These are phyloP conservation scores for Yponomeuta cagnagella DNA, from an alignment of 2,888 invertebrate genomes.

Conservation along the genomic window DNA sequence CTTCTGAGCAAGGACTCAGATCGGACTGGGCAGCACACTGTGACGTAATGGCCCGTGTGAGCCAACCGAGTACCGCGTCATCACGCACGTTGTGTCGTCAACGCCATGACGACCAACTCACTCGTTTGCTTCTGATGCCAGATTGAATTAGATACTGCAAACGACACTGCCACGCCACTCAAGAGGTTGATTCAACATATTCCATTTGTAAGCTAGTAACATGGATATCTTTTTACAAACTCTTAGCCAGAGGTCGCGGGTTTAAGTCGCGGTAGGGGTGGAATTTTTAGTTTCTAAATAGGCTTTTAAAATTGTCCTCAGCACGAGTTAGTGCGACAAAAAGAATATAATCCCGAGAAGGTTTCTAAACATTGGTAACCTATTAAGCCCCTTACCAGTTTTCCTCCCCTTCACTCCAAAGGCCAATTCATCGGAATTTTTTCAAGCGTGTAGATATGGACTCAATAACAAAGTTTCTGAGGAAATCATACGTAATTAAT, in stretches of 20 bases:
- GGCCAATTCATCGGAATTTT: background rate
- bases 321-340: too few relatives aligned
- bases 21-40: slow-evolving; percentile 19
- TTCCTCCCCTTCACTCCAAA: background rate
- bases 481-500: too few relatives aligned
- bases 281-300: too few relatives aligned
- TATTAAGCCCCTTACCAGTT: background rate
- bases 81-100: background rate
- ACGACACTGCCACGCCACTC: too few relatives aligned
- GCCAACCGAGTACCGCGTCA: background rate
- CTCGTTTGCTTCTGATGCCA: background rate
- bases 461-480: background rate
- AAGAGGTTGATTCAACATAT: too few relatives aligned
- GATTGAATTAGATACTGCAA: background rate
- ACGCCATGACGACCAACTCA: background rate
- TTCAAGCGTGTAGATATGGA: background rate
- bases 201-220: too few relatives aligned
- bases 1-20: slow-evolving; percentile 30
- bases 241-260: too few relatives aligned
- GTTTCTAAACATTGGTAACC: too few relatives aligned
- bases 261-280: too few relatives aligned
- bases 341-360: too few relatives aligned
- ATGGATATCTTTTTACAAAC: too few relatives aligned
- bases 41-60: background rate
- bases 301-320: too few relatives aligned